Conservation (phyloP, 2,888 invertebrate genomes). For the Phragmatobia fuliginosa region DNA sequence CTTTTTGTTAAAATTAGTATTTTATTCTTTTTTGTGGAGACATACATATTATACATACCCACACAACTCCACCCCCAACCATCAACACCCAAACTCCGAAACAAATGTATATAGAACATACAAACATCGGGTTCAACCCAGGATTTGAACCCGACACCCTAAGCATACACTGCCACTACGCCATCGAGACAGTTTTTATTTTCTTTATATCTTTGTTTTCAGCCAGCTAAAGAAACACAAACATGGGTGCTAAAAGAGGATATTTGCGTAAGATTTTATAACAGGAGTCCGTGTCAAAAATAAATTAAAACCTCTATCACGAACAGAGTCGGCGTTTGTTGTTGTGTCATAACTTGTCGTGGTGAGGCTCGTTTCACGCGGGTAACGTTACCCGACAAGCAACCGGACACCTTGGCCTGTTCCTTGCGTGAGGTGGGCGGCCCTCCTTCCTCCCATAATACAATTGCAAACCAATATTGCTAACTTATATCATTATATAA, state of each 20-base stretch:
- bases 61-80: no score
- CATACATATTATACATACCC: no score
- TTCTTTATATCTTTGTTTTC: no score
- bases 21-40: no score
- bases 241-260: constrained; percentile 8
- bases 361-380: constrained; percentile 70
- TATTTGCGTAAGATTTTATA: constrained; percentile 37
- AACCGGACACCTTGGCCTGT: constrained; percentile 79
- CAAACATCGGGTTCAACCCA: no score
- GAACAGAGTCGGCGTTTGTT: constrained; percentile 73
- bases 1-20: no score
- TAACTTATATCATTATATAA: constrained; percentile 42
- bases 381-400: constrained; percentile 72
- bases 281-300: constrained; percentile 60
- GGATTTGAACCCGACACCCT: no score
- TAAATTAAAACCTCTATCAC: constrained; percentile 65
- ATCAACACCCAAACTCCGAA: no score
- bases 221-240: background rate
- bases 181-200: no score
- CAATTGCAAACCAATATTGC: constrained; percentile 53
- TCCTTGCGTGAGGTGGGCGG: constrained; percentile 66
- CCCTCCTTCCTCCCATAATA: constrained; percentile 43
- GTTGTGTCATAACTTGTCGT: constrained; percentile 80
- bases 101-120: no score
- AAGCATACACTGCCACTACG: no score